A percentile compares a stretch with the other conserved stretches of the same genome.
phyloP scores from a whole-genome alignment of 37 sponge, comb jelly and placozoan species.

The Hexactinellida sp. region DNA sequence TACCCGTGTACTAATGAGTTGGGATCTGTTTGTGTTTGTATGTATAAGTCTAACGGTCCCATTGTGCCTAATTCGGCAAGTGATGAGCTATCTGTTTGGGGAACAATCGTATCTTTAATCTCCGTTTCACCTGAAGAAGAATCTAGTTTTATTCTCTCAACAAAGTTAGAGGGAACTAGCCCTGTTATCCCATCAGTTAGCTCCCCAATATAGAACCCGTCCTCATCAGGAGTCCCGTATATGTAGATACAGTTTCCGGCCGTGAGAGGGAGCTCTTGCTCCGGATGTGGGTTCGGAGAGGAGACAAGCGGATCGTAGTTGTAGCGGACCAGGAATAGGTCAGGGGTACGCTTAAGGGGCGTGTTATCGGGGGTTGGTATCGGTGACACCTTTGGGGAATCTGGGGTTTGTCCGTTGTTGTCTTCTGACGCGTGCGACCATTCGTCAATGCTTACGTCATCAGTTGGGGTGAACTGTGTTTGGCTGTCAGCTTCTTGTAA shows the following conservation, averaged over 20 bases:
- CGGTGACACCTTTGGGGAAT: neutral
- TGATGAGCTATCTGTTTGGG: neutral
- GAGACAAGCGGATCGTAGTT: neutral
- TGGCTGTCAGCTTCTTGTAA: neutral
- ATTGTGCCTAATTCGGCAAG: neutral
- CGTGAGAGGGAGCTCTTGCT: neutral
- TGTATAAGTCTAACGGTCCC: neutral
- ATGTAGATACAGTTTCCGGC: neutral
- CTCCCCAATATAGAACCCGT: neutral
- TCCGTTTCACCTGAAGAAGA: neutral
- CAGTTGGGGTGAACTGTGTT: neutral
- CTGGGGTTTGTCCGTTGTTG: neutral
- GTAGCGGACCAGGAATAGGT: neutral
- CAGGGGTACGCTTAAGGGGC: neutral
- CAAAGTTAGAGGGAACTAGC: neutral
- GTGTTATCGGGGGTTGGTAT: neutral
- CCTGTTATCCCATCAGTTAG: neutral
- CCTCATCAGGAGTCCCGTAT: neutral
- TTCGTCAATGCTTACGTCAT: neutral
- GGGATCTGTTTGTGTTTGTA: neutral
- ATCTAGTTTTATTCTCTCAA: neutral
- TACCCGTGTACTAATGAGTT: neutral
- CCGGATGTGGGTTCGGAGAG: slow-evolving; percentile 15
- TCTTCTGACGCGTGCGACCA: slow-evolving; percentile 4
- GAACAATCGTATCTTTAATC: neutral